Conservation (phyloP, 2,113 vertebrate species). For the Tragelaphus strepsiceros region DNA sequence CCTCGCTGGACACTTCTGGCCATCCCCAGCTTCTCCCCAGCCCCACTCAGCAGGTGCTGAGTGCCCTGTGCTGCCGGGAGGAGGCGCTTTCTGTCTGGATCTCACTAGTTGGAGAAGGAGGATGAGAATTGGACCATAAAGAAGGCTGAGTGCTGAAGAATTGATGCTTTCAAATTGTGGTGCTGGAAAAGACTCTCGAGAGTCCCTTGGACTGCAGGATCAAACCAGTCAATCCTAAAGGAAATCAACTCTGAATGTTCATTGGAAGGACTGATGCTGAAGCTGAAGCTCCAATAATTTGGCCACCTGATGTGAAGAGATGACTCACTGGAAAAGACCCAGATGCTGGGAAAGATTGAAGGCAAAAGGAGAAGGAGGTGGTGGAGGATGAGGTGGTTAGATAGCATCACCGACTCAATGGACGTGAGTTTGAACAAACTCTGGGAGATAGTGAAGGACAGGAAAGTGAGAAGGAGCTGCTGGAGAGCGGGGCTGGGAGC, state of each 20-base stretch:
- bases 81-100: fast-evolving
- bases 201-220: neutral
- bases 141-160: neutral
- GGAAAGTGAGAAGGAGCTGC: too few relatives aligned
- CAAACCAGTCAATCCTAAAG: neutral
- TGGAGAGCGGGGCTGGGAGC: neutral
- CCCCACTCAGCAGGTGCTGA: slow-evolving; percentile 70
- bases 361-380: neutral
- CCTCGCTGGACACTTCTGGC: neutral
- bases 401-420: neutral
- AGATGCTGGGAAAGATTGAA: neutral
- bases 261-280: neutral
- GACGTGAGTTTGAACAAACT: neutral
- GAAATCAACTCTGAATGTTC: neutral
- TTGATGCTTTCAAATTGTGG: neutral
- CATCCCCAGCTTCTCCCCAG: slow-evolving; percentile 82
- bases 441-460: neutral
- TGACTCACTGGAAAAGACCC: neutral
- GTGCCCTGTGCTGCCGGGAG: neutral
- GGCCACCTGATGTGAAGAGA: neutral
- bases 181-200: neutral
- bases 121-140: neutral
- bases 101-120: neutral
- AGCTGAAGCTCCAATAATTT: neutral
- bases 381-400: neutral